These are phyloP conservation scores for Schizothorax lantsangensis DNA, from an alignment of 2,797 vertebrate species.

Conservation along the genomic window DNA sequence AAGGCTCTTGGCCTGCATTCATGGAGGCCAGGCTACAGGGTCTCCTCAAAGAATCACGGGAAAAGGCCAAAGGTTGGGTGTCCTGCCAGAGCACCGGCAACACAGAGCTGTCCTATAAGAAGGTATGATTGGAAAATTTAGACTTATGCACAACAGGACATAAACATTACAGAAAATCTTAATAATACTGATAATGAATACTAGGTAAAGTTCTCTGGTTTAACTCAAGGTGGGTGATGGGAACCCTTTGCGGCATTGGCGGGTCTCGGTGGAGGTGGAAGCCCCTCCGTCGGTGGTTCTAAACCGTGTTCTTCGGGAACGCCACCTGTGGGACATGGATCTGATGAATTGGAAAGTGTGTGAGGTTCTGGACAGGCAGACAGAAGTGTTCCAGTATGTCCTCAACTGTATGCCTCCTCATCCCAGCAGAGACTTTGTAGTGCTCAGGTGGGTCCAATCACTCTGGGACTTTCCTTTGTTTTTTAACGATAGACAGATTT, in stretches of 20 bases:
- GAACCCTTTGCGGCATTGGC: conserved; percentile 91
- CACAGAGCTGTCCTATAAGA: conserved; percentile 93
- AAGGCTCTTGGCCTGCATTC: conserved; percentile 84
- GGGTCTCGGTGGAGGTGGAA: conserved; percentile 92
- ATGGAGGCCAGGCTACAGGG: conserved; percentile 86
- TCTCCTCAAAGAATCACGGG: conserved; percentile 91
- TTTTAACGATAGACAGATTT: not conserved
- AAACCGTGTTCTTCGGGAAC: conserved; percentile 93
- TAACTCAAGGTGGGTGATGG: conserved; percentile 89
- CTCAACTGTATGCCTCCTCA: conserved; percentile 95
- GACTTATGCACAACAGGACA: not conserved
- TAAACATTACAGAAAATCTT: not conserved
- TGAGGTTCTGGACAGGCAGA: conserved; percentile 91
- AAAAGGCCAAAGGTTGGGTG: conserved; percentile 96
- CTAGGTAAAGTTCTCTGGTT: not conserved
- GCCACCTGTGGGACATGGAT: conserved; percentile 96
- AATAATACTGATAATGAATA: not conserved
- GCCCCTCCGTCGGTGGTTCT: conserved; percentile 93
- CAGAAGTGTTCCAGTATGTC: conserved; percentile 94
- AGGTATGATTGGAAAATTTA: conserved; percentile 76
- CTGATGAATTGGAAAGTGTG: conserved; percentile 95
- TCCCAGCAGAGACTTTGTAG: conserved; percentile 90
- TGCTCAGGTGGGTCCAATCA: conserved; percentile 86
- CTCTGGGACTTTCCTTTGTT: not conserved
- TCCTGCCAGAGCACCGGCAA: conserved; percentile 87